Evolutionary conservation across 2,888 invertebrate species (phyloP).

Genomic region (Portevinia maculata): DNA sequence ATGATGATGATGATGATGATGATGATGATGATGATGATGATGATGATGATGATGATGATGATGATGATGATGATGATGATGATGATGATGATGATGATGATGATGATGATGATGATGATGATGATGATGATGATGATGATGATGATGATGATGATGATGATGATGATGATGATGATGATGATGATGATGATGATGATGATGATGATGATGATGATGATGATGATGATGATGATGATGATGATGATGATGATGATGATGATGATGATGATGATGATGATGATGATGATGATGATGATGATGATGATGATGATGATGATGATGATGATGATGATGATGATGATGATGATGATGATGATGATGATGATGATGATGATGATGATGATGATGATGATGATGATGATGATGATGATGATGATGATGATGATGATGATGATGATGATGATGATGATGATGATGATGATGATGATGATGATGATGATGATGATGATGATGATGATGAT

Average conservation of each 20-base stretch:
- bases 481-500: too few relatives aligned
- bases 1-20: background rate
- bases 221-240: constrained; percentile 8
- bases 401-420: too few relatives aligned
- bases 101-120: background rate
- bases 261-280: constrained; percentile 3
- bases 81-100: background rate
- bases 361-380: too few relatives aligned
- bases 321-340: too few relatives aligned
- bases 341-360: too few relatives aligned
- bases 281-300: background rate
- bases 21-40: background rate
- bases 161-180: too few relatives aligned
- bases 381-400: too few relatives aligned
- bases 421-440: too few relatives aligned
- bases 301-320: background rate
- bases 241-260: constrained; percentile 4
- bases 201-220: too few relatives aligned
- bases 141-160: background rate
- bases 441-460: too few relatives aligned
- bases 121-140: background rate
- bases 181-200: too few relatives aligned
- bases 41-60: background rate
- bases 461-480: too few relatives aligned
- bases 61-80: background rate